Evolutionary conservation across 1,140 invertebrate species (phyloP).

Genomic region (Leptestheria dahalacensis): DNA sequence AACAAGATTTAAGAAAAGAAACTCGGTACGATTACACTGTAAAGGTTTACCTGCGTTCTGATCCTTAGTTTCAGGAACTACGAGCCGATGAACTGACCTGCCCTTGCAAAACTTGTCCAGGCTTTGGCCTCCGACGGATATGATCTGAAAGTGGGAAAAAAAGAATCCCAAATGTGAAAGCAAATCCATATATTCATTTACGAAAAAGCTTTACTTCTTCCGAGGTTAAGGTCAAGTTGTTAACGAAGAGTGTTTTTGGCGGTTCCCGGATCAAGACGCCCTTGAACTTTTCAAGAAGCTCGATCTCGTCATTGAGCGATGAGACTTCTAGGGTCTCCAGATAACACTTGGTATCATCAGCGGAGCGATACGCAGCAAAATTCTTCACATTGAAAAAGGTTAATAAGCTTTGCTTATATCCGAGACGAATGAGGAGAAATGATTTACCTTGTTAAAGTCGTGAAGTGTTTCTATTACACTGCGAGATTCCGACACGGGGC

Average conservation of each 20-base stretch:
- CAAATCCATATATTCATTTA: not conserved
- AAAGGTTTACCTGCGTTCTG: not conserved
- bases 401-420: not conserved
- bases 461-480: slow-evolving; percentile 6
- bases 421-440: not conserved
- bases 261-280: slow-evolving; percentile 8
- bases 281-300: slow-evolving; percentile 3
- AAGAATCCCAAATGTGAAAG: too few relatives aligned
- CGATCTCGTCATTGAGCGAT: not conserved
- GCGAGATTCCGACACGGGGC: not conserved
- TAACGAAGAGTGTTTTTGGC: slow-evolving; percentile 6
- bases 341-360: slow-evolving; percentile 5
- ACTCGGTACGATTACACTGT: not conserved
- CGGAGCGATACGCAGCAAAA: slow-evolving; percentile 7
- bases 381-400: not conserved
- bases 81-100: not conserved
- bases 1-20: not conserved
- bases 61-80: not conserved
- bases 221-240: slow-evolving; percentile 5
- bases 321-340: slow-evolving; percentile 1
- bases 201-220: not conserved
- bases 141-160: not conserved
- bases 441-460: slow-evolving; percentile 11
- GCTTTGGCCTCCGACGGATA: not conserved
- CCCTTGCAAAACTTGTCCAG: not conserved